Evolutionary conservation across 2,113 vertebrate genomes (phyloP).

Genomic region (Plectropomus leopardus): DNA sequence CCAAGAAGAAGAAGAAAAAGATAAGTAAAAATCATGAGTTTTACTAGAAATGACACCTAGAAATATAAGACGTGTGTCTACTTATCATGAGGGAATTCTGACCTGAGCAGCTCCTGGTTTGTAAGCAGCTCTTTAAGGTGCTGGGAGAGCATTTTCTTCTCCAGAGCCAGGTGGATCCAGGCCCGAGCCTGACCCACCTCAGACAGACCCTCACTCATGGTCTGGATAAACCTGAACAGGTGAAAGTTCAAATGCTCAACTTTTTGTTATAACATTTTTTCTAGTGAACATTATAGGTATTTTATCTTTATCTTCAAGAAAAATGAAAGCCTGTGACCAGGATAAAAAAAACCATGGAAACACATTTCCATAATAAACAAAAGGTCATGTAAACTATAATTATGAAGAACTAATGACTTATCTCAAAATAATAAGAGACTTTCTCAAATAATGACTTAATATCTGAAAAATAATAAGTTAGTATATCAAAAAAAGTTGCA

Average conservation of each 20-base stretch:
- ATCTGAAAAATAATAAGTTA: too few relatives aligned
- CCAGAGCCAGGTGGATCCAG: slow-evolving; percentile 96
- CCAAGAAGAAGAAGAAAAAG: background rate
- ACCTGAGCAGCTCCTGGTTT: slow-evolving; percentile 85
- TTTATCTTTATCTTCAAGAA: background rate
- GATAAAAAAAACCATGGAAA: too few relatives aligned
- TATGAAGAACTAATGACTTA: too few relatives aligned
- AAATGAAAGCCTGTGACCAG: background rate
- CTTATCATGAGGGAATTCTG: slow-evolving; percentile 72
- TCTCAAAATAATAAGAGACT: too few relatives aligned
- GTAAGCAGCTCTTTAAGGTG: slow-evolving; percentile 95
- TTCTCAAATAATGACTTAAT: too few relatives aligned
- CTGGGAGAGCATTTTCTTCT: slow-evolving; percentile 97
- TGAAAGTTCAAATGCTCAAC: background rate
- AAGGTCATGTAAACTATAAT: too few relatives aligned
- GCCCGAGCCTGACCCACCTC: slow-evolving; percentile 94
- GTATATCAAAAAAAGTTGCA: too few relatives aligned
- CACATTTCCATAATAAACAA: too few relatives aligned
- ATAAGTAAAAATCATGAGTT: background rate
- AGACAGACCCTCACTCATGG: slow-evolving; percentile 95
- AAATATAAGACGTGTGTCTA: background rate
- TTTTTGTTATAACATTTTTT: background rate
- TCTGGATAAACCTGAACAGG: slow-evolving; percentile 91
- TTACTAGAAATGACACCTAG: background rate
- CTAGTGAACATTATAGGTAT: background rate